Base-by-base conservation (phyloP, 2,888 invertebrate species). In the Xestia ashworthii region DNA sequence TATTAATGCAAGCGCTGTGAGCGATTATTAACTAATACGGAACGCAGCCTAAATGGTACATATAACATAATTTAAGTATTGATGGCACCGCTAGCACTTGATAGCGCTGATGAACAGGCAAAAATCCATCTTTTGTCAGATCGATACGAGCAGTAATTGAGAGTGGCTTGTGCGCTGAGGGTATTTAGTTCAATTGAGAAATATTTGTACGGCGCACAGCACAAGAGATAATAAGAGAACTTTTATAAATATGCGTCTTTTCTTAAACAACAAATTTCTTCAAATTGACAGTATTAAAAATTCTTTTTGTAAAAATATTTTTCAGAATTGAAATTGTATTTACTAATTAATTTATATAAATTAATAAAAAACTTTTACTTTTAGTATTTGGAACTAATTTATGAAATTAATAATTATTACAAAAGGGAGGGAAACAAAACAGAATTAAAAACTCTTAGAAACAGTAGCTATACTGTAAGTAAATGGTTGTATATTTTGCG, bases 401-500 rank as follows among this genome's bases (percentile, higher is more conserved):
- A 48, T 55, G 16, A 5, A 71, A 71, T 41, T 1, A 62, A 41
- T 8, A 19, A 22, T 25, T 32, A 16, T 14, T 11, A 32, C 22
- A 78, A n/a, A 38, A n/a, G 41, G 9, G 9, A 69, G 32, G 64
- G 38, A 48, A 74, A 55, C 32, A 62, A 69, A 68, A 38, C 12
- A 53, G 16, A 41, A 82, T 38, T 62, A 68, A 69, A 16, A 44
- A 46, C 62, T 44, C 46, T 62, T 8, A 62, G 38, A 76, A 70
- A 46, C 14, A 32, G 38, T 67, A 11, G 67, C 62, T 22, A 65
- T 55, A 44, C 83, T 79, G 65, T 16, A 53, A 65, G 65, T 16
- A 53, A 65, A 25, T 71, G 8, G 12, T 67, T 71, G 14, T 73
- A 60, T 71, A 74, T 84, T 53, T 48, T 46, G 41, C 64, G 71